Evolutionary conservation across 1,140 invertebrate genomes (phyloP), one percentile per base, ranked within the genome.

Genomic region (Trichonephila clavata): DNA sequence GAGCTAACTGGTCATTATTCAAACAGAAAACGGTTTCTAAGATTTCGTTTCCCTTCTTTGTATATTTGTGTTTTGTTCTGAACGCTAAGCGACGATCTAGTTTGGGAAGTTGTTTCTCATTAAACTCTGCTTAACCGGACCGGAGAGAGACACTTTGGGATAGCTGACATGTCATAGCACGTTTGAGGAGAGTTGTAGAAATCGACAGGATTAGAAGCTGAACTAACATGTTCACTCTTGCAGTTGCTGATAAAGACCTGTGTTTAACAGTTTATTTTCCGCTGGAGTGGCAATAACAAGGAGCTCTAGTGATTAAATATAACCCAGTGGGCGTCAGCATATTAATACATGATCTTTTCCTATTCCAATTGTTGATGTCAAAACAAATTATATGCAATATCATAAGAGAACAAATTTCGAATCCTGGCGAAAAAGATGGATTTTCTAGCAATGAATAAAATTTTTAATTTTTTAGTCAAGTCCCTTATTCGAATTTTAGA

Each of bases 141-240:
- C 16, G 32, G 71, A 77, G 16, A 18, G 27, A 77, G 4, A 18
- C 68, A 32, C 32, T 77, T 32, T 77, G 6, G 68, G 16, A 24
- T 24, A 24, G 68, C 68, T 32, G 68, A 77, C 71, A 77, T 77
- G 71, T 77, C 71, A 77, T 18, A 32, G 27, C 71, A 77, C 71
- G 27, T 77, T 77, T 39, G 27, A 77, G 27, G 7, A 16, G 16
- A 27, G 16, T 77, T 32, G 14, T 27, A 27, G 18, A 77, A 77
- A 77, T 39, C 18, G 71, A 77, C 32, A 39, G 18, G 71, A 77
- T 39, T 39, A 39, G 68, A 77, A 77, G 71, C 32, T 32, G 32
- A 32, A 77, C 16, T 18, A 77, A 77, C 71, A 77, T 39, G 71
- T 39, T 39, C 32, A 27, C 71, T 77, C 32, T 77, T 77, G 71